Percentiles rank a stretch among this genome's conserved stretches.
Conservation (phyloP, 53 echinoderm and acorn worm species). For the Echinometra lucunter region DNA sequence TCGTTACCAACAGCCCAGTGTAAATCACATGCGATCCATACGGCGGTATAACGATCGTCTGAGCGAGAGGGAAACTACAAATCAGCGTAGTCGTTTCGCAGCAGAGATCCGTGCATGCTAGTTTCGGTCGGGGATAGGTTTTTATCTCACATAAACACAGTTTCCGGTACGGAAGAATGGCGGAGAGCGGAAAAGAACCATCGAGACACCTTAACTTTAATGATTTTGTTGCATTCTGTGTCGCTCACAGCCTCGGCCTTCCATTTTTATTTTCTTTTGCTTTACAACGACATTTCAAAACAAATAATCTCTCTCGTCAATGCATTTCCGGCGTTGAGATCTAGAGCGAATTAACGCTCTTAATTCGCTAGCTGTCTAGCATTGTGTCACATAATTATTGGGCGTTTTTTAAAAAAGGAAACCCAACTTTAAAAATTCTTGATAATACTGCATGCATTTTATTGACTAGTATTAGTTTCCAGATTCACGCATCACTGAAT, state of each 20-base stretch:
- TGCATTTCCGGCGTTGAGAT: constrained; percentile 1
- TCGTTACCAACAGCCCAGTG: background rate
- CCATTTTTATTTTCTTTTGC: background rate
- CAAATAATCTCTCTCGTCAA: constrained; percentile 6
- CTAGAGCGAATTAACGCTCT: background rate
- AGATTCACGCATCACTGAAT: too few species aligned
- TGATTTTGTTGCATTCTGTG: background rate
- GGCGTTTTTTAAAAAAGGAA: too few species aligned
- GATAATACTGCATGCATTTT: too few species aligned
- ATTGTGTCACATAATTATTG: too few species aligned
- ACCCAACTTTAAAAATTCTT: too few species aligned
- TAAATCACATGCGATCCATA: background rate
- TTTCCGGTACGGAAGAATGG: constrained; percentile 62
- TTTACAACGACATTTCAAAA: background rate
- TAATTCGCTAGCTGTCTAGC: background rate
- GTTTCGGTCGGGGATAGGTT: constrained; percentile 25
- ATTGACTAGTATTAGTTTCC: too few species aligned
- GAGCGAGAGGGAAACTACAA: background rate
- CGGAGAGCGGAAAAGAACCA: constrained; percentile 57
- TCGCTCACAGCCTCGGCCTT: background rate
- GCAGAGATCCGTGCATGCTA: constrained; percentile 16
- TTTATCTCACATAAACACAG: constrained; percentile 56
- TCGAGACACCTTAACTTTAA: constrained; percentile 30
- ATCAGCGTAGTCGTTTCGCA: constrained; percentile 34
- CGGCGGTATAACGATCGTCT: constrained; percentile 4